Evolutionary conservation across 1,140 invertebrate species (phyloP).

Genomic region (Acromyrmex charruanus): DNA sequence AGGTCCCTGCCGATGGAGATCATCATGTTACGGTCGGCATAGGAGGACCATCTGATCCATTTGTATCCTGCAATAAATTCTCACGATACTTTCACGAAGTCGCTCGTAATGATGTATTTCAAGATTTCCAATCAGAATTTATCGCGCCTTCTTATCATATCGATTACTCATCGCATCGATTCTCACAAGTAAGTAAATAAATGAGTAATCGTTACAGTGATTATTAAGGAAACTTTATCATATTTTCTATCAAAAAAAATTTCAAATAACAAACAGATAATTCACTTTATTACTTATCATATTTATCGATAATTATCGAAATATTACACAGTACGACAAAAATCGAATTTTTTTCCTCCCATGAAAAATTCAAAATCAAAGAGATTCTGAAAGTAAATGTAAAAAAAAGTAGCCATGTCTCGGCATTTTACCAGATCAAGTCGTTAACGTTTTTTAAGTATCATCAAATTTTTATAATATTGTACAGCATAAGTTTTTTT

Average conservation of each 20-base stretch:
- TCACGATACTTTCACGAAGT: not conserved
- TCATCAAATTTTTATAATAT: no score
- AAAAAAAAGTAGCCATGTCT: no score
- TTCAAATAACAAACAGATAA: not conserved
- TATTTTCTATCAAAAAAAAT: not conserved
- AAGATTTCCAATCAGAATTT: not conserved
- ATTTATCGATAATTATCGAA: not conserved
- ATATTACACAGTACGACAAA: not conserved
- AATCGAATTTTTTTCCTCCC: no score
- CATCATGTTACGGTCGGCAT: constrained; percentile 75
- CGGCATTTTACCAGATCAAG: no score
- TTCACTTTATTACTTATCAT: not conserved
- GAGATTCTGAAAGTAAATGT: no score
- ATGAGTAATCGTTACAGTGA: not conserved
- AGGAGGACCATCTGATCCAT: constrained; percentile 81
- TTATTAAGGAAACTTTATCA: not conserved
- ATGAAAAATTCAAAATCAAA: no score
- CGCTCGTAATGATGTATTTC: not conserved
- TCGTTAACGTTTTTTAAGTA: no score
- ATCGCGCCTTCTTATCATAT: constrained; percentile 10
- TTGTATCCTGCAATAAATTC: constrained; percentile 75
- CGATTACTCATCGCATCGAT: not conserved
- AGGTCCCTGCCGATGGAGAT: constrained; percentile 85
- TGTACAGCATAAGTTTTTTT: no score
- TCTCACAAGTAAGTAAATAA: not conserved